These are phyloP conservation scores for Trematocara nigrifrons DNA, from an alignment of 2,113 vertebrate genomes.

Conservation along the genomic window DNA sequence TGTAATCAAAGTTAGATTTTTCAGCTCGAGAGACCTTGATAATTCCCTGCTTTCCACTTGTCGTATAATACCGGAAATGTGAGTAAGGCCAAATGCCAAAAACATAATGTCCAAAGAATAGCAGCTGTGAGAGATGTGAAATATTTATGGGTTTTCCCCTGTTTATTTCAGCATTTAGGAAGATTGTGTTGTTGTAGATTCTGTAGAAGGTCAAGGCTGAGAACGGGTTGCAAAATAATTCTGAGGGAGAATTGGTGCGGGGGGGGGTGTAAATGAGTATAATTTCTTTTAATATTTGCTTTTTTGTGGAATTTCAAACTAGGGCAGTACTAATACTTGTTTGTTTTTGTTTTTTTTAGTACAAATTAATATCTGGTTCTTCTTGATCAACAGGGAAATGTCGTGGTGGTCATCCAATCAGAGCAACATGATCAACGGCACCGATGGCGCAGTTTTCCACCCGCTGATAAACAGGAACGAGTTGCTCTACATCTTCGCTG, in stretches of 20 bases:
- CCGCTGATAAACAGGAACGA: slow-evolving; percentile 86
- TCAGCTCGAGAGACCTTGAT: neutral
- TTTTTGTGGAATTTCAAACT: neutral
- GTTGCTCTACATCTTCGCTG: slow-evolving; percentile 87
- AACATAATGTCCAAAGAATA: neutral
- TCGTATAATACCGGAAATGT: neutral
- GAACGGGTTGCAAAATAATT: neutral
- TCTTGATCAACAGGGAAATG: slow-evolving; percentile 63
- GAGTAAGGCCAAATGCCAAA: neutral
- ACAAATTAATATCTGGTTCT: neutral
- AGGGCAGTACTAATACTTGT: neutral
- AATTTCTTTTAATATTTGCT: neutral
- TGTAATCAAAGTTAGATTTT: neutral
- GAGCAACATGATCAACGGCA: slow-evolving; percentile 98
- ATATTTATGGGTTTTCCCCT: no score
- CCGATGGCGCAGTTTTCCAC: slow-evolving; percentile 91
- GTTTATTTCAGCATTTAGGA: neutral
- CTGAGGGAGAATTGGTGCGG: neutral
- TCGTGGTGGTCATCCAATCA: slow-evolving; percentile 89
- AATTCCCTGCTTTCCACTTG: neutral
- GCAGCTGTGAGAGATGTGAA: neutral
- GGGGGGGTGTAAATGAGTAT: neutral
- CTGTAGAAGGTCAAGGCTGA: neutral
- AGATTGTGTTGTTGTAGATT: neutral
- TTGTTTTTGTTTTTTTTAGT: neutral